A percentile compares a stretch with the other conserved stretches of the same genome.
Evolutionary conservation across 2,797 vertebrate species (phyloP).

Genomic region (Syngnathus rostellatus): DNA sequence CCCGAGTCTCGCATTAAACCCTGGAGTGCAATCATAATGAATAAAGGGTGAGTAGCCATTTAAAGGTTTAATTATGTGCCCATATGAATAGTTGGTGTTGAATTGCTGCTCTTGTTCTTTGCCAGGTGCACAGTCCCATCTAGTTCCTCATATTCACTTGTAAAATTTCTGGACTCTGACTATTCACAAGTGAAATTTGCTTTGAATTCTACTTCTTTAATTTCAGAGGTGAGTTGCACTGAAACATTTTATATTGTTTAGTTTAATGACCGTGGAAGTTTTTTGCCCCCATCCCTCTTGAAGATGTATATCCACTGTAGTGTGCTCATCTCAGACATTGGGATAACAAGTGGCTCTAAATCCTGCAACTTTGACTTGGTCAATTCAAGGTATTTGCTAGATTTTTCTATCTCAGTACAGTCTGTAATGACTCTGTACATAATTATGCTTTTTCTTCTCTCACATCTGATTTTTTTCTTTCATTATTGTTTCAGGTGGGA

Average conservation of each 20-base stretch:
- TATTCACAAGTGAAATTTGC: conserved; percentile 41
- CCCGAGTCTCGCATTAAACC: conserved; percentile 33
- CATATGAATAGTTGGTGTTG: background rate
- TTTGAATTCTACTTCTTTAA: conserved; percentile 45
- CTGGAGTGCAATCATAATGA: conserved; percentile 41
- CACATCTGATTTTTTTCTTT: background rate
- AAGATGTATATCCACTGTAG: conserved; percentile 63
- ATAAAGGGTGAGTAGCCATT: conserved; percentile 55
- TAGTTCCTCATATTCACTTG: conserved; percentile 28
- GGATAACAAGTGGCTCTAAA: conserved; percentile 44
- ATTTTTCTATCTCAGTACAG: background rate
- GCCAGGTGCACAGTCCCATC: conserved; percentile 46
- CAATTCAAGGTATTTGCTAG: conserved; percentile 43
- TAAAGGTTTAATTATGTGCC: background rate
- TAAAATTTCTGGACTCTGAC: conserved; percentile 39
- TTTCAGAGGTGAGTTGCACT: conserved; percentile 42
- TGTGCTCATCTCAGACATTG: conserved; percentile 40
- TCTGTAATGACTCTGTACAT: too few relatives aligned
- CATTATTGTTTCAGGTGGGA: conserved; percentile 54
- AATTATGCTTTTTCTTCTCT: too few relatives aligned
- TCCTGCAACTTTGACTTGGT: conserved; percentile 60
- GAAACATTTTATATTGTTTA: background rate
- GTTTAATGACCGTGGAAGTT: background rate
- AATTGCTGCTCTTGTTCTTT: background rate
- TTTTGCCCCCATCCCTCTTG: background rate